Evolutionary conservation across 2,113 vertebrate genomes (phyloP).

Genomic region (Parus major): DNA sequence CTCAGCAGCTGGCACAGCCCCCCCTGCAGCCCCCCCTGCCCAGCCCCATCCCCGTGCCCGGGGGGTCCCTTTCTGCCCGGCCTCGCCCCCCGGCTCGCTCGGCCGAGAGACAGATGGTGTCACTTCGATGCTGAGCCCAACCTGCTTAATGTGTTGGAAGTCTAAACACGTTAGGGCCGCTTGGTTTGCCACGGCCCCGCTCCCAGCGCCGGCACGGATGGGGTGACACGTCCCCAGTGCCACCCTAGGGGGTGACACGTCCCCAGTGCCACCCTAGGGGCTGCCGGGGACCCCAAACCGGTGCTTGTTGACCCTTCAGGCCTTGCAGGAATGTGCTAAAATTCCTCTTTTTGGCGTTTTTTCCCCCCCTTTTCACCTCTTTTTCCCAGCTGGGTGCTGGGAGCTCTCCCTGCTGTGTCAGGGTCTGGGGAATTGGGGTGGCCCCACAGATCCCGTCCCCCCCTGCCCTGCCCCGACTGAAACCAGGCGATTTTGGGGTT

Average conservation of each 20-base stretch:
- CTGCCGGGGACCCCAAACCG: not conserved
- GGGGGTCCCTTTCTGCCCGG: not conserved
- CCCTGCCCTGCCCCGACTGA: too few relatives aligned
- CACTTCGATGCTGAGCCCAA: slow-evolving; percentile 59
- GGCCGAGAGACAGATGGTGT: slow-evolving; percentile 18
- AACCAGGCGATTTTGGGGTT: rapidly evolving
- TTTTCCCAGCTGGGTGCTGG: not conserved
- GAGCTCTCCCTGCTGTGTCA: not conserved
- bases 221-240: not conserved
- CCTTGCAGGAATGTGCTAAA: rapidly evolving
- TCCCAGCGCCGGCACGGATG: not conserved
- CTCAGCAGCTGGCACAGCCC: not conserved
- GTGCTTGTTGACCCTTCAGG: rapidly evolving
- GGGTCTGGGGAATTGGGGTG: too few relatives aligned
- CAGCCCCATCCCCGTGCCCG: not conserved
- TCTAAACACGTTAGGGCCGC: slow-evolving; percentile 58
- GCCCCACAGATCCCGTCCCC: too few relatives aligned
- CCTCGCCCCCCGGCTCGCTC: not conserved
- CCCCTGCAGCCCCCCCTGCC: not conserved
- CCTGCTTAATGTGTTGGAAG: slow-evolving; percentile 54
- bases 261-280: too few relatives aligned
- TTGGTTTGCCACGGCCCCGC: slow-evolving; percentile 30
- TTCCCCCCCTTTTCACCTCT: rapidly evolving
- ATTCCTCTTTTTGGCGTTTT: rapidly evolving
- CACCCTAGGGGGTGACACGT: not conserved